Conservation (phyloP, 2,888 invertebrate species). For the Aleiodes leptofemur region DNA sequence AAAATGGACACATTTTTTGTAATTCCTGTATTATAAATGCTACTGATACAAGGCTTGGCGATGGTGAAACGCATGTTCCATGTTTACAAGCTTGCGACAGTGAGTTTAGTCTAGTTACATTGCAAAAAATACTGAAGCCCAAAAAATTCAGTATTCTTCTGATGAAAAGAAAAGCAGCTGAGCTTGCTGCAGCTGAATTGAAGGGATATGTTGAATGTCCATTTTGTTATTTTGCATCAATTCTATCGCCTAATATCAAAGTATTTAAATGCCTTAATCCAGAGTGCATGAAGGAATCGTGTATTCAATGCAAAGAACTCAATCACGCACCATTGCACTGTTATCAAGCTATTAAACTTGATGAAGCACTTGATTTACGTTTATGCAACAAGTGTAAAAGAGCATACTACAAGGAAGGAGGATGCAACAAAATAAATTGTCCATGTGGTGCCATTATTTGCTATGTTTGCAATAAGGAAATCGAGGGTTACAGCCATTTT, state of each 20-base stretch:
- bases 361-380: constrained; percentile 67
- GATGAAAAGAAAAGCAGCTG: constrained; percentile 75
- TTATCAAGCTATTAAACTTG: constrained; percentile 68
- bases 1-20: constrained; percentile 75
- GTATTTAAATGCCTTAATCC: constrained; percentile 77
- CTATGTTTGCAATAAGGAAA: constrained; percentile 77
- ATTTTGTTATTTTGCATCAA: constrained; percentile 77
- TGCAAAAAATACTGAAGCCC: constrained; percentile 73
- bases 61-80: constrained; percentile 74
- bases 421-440: constrained; percentile 80
- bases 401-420: constrained; percentile 77
- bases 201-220: constrained; percentile 77
- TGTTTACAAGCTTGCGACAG: constrained; percentile 76
- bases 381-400: constrained; percentile 76
- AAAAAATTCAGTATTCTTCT: constrained; percentile 74
- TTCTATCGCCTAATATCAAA: constrained; percentile 73
- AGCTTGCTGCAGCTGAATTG: constrained; percentile 75
- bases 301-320: constrained; percentile 75
- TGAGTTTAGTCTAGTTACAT: constrained; percentile 70
- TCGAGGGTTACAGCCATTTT: constrained; percentile 78
- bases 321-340: constrained; percentile 76
- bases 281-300: constrained; percentile 77
- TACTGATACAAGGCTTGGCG: constrained; percentile 72
- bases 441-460: constrained; percentile 78
- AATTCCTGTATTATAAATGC: constrained; percentile 75